Evolutionary conservation across 2,113 vertebrate species (phyloP), one percentile per base, ranked within the genome.

Genomic region (Lepisosteus oculatus): DNA sequence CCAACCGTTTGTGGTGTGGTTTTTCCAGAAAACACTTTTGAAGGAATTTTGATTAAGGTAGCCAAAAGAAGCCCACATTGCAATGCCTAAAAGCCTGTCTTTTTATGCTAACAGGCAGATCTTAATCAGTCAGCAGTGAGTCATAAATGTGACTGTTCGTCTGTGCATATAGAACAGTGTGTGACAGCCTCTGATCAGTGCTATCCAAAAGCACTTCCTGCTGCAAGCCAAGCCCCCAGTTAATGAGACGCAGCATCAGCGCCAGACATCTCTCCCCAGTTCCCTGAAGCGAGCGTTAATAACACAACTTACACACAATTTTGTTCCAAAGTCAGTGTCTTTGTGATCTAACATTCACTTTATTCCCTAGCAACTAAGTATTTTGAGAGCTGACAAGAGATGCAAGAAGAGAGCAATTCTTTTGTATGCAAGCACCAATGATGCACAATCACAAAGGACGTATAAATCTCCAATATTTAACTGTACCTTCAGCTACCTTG

Each of bases 221-320:
- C 75, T 73, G 61, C 12, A 4, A 59, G n/a, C 57, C 57, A n/a
- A n/a, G 11, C 57, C 57, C 57, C 57, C 57, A n/a, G 57, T 59
- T 59, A n/a, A 59, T 59, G 57, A 59, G 5, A 4, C 12, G 1
- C 57, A n/a, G 57, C 57, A 14, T 59, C 57, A 59, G 57, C 57
- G 0, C 57, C 9, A 59, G 57, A 59, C 57, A 29, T 29, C 29
- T 59, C 9, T 4, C 6, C 1, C 1, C 9, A 13, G n/a, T 59
- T 59, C 57, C 14, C 57, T 4, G 57, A 13, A 59, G 57, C 57
- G 9, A 59, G n/a, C 9, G n/a, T 6, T 13, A 59, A 59, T n/a
- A 8, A 59, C 2, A 59, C 57, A n/a, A 59, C 57, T 59, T 59
- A 11, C n/a, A 13, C n/a, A 2, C 4, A 59, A 13, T 13, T 59